phyloP scores from a whole-genome alignment of 2,888 invertebrate species.

The Syrphus vitripennis region DNA sequence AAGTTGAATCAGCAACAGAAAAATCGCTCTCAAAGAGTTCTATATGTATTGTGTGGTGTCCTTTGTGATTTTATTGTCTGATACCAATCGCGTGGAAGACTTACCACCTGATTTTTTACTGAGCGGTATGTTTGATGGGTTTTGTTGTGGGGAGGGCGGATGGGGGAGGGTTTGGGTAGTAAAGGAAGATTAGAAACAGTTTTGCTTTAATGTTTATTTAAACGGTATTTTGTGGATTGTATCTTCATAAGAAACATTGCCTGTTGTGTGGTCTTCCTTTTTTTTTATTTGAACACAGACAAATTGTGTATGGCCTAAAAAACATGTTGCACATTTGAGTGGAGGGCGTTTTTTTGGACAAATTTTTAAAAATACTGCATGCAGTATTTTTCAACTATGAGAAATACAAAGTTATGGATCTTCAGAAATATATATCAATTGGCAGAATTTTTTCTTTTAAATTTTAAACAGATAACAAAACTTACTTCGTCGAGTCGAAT shows the following conservation, averaged over 20 bases:
- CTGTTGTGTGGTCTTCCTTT: neutral
- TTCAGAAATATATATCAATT: too few relatives aligned
- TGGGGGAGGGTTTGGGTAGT: neutral
- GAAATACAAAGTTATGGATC: too few relatives aligned
- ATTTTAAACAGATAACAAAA: too few relatives aligned
- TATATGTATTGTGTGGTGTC: too few relatives aligned
- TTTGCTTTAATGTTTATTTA: slow-evolving; percentile 13
- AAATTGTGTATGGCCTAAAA: too few relatives aligned
- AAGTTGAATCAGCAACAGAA: slow-evolving; percentile 12
- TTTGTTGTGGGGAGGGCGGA: neutral
- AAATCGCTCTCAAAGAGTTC: slow-evolving; percentile 42
- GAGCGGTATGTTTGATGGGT: neutral
- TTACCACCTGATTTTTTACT: slow-evolving; percentile 50
- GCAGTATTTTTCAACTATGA: too few relatives aligned
- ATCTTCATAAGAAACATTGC: slow-evolving; percentile 9
- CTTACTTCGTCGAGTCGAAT: neutral
- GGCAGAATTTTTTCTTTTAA: too few relatives aligned
- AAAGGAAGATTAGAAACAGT: neutral
- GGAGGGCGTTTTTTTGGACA: too few relatives aligned
- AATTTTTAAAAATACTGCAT: too few relatives aligned
- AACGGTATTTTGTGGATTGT: neutral
- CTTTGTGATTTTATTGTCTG: slow-evolving; percentile 46
- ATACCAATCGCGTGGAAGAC: slow-evolving; percentile 65
- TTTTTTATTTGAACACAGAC: too few relatives aligned
- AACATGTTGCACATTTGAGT: too few relatives aligned